Evolutionary conservation across 2,797 vertebrate species (phyloP).

Genomic region (Rhabdophis nuchalis): DNA sequence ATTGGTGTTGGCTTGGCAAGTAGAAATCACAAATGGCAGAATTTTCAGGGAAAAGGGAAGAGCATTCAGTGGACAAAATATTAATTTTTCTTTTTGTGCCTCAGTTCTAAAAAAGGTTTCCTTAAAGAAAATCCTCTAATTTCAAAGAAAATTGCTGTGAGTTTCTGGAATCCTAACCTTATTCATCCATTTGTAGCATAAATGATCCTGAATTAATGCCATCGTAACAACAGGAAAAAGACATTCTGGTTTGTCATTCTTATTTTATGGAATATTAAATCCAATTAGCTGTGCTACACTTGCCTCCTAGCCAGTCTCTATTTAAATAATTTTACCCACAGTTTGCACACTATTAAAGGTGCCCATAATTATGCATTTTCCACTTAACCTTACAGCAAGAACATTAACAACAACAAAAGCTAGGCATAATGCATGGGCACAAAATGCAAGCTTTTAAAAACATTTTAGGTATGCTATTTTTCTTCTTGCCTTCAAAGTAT

Average conservation of each 20-base stretch:
- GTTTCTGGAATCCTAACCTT: neutral
- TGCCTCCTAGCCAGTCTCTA: neutral
- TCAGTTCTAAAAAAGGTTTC: neutral
- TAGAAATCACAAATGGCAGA: constrained; percentile 7
- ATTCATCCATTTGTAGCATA: neutral
- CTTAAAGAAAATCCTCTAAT: neutral
- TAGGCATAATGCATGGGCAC: neutral
- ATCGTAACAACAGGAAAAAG: constrained; percentile 1
- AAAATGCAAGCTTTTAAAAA: neutral
- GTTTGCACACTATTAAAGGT: neutral
- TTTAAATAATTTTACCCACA: neutral
- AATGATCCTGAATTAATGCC: neutral
- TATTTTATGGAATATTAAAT: neutral
- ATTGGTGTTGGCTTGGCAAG: constrained; percentile 26
- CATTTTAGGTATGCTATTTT: neutral
- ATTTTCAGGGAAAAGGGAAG: constrained; percentile 3
- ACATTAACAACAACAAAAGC: neutral
- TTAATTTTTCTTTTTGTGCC: constrained; percentile 44
- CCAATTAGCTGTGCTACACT: constrained; percentile 1
- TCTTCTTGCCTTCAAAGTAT: neutral
- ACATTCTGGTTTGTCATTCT: neutral
- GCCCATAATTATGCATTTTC: neutral
- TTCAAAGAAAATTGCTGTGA: neutral
- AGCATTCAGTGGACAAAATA: constrained; percentile 25
- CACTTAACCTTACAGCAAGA: neutral